Evolutionary conservation across 2,888 invertebrate species (phyloP).

Genomic region (Chloromyia formosa): DNA sequence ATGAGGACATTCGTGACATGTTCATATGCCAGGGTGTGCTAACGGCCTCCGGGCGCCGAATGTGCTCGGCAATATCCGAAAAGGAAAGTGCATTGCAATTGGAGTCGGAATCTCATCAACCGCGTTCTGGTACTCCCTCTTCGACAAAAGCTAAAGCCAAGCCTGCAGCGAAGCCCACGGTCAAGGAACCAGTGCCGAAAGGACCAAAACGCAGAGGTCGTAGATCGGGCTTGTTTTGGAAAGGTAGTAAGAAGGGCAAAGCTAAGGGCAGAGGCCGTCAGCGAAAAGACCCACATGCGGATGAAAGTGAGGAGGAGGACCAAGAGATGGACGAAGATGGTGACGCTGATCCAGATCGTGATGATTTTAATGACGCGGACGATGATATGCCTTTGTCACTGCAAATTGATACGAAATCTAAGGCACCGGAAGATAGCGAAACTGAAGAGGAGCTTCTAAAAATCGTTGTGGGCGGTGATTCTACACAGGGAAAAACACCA

Average conservation of each 20-base stretch:
- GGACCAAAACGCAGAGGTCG: background rate
- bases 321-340: slow-evolving; percentile 3
- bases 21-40: slow-evolving; percentile 70
- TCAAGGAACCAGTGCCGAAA: background rate
- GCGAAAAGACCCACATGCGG: slow-evolving; percentile 29
- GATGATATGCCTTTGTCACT: background rate
- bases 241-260: slow-evolving; percentile 16
- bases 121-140: background rate
- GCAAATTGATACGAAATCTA: background rate
- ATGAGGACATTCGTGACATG: slow-evolving; percentile 73
- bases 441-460: slow-evolving; percentile 25
- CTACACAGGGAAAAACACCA: background rate
- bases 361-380: background rate
- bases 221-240: slow-evolving; percentile 22
- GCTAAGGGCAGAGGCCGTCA: slow-evolving; percentile 45
- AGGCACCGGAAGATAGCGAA: background rate
- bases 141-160: background rate
- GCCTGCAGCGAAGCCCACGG: background rate
- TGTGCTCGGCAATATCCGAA: slow-evolving; percentile 66
- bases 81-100: slow-evolving; percentile 39
- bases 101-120: background rate
- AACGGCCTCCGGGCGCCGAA: slow-evolving; percentile 69
- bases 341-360: background rate
- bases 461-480: slow-evolving; percentile 1
- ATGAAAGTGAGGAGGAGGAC: background rate